Evolutionary conservation across 2,888 invertebrate genomes (phyloP).

Genomic region (Elegia similella): DNA sequence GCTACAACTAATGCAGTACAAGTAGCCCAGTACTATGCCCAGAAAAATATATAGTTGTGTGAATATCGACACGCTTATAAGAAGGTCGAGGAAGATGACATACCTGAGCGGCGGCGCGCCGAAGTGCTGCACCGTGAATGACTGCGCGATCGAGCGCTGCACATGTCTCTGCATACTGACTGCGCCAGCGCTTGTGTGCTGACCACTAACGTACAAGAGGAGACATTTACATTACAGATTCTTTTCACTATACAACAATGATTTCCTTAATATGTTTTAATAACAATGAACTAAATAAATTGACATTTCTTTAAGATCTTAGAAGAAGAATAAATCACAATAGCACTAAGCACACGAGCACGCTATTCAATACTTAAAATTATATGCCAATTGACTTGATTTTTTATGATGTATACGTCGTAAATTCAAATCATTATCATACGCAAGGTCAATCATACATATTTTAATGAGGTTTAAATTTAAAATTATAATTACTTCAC

Average conservation of each 20-base stretch:
- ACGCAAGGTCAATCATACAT: slow-evolving; percentile 7
- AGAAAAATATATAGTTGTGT: too few relatives aligned
- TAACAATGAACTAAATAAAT: too few relatives aligned
- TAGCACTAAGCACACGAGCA: not conserved
- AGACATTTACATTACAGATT: too few relatives aligned
- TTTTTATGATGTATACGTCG: not conserved
- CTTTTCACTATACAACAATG: too few relatives aligned
- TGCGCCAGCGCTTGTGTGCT: slow-evolving; percentile 56
- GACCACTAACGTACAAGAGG: slow-evolving; percentile 43
- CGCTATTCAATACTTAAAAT: not conserved
- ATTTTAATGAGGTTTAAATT: slow-evolving; percentile 4
- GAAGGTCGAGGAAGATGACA: not conserved
- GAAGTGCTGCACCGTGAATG: slow-evolving; percentile 73
- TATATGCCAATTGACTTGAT: not conserved
- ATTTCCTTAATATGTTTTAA: too few relatives aligned
- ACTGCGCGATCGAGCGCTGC: slow-evolving; percentile 70
- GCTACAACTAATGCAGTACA: too few relatives aligned
- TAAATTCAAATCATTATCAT: not conserved
- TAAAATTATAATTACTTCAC: not conserved
- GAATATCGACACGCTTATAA: not conserved
- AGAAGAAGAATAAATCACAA: not conserved
- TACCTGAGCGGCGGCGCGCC: slow-evolving; percentile 69
- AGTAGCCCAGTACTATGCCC: too few relatives aligned
- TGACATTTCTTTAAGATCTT: not conserved
- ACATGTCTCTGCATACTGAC: slow-evolving; percentile 64